phyloP scores from a whole-genome alignment of 1,140 invertebrate genomes.

The Orius insidiosus region DNA sequence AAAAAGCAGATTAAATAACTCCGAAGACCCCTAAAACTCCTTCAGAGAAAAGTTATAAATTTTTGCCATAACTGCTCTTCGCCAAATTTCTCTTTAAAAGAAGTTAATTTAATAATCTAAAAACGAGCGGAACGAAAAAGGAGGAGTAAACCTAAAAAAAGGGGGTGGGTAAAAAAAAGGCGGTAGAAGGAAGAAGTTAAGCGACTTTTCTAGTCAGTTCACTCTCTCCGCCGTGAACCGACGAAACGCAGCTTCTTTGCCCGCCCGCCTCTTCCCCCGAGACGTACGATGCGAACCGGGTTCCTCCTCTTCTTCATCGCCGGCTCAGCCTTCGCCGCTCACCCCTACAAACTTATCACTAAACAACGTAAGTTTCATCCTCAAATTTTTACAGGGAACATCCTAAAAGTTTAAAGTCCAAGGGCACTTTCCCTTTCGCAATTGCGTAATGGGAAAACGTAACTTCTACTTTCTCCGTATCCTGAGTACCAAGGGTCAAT shows the following conservation, averaged over 20 bases:
- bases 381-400: neutral
- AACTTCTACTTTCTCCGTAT: neutral
- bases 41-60: neutral
- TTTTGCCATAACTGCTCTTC: too few relatives aligned
- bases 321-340: neutral
- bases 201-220: conserved; percentile 3
- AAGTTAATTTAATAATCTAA: too few relatives aligned
- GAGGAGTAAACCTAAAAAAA: too few relatives aligned
- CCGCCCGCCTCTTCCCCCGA: neutral
- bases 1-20: too few relatives aligned
- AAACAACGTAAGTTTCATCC: conserved; percentile 6
- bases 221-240: neutral
- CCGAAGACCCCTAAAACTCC: too few relatives aligned
- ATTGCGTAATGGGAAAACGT: neutral
- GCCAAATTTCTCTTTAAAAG: too few relatives aligned
- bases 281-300: too few relatives aligned
- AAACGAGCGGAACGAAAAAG: too few relatives aligned
- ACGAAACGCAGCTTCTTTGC: neutral
- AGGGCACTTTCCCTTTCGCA: neutral
- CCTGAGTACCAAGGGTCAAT: too few relatives aligned
- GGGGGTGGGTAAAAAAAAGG: neutral
- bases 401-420: neutral
- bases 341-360: neutral
- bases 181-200: neutral
- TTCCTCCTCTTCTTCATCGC: neutral